Percentiles rank a stretch among this genome's conserved stretches.
phyloP scores from a whole-genome alignment of 2,888 invertebrate genomes.

The Euzophera pinguis region DNA sequence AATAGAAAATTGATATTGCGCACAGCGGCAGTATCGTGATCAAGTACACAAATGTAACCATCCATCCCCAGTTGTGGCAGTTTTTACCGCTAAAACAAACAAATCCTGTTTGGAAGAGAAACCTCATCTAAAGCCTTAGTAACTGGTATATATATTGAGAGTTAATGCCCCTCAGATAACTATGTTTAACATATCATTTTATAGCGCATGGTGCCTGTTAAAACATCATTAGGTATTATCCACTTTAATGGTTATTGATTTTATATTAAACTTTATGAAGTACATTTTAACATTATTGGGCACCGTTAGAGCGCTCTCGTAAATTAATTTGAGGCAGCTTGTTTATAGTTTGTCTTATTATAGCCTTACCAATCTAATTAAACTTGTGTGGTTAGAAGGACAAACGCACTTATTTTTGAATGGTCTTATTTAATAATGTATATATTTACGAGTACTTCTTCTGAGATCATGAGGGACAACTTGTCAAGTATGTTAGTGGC shows the following conservation, averaged over 20 bases:
- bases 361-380: neutral
- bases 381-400: neutral
- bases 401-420: no score
- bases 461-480: no score
- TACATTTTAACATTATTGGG: constrained; percentile 13
- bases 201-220: constrained; percentile 39
- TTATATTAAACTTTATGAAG: constrained; percentile 26
- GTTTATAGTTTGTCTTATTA: constrained; percentile 2
- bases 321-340: constrained; percentile 5
- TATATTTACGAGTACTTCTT: no score
- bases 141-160: constrained; percentile 24
- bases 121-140: neutral
- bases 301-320: constrained; percentile 1
- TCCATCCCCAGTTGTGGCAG: neutral
- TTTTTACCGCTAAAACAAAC: neutral
- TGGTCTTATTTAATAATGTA: no score
- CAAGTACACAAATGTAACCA: no score
- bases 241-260: constrained; percentile 37
- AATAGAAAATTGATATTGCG: no score
- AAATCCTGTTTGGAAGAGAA: neutral
- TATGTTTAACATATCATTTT: constrained; percentile 40
- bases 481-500: no score
- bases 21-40: no score
- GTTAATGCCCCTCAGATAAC: constrained; percentile 35
- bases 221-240: constrained; percentile 42